Percentiles rank a stretch among this genome's conserved stretches.
These are phyloP conservation scores for Rhabdophis nuchalis DNA, from an alignment of 2,797 vertebrate species.

Conservation along the genomic window DNA sequence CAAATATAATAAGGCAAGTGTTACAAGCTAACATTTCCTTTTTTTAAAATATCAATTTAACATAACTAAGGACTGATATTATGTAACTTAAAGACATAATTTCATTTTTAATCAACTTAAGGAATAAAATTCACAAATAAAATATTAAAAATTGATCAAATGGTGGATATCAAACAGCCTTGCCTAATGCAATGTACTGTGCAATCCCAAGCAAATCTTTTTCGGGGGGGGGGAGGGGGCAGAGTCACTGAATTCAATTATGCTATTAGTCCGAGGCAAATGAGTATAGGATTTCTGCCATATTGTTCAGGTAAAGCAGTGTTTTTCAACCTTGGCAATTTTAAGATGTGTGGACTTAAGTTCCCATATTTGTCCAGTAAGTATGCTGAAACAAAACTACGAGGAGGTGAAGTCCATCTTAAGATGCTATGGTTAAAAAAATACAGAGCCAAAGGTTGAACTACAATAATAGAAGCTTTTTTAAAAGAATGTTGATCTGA, in stretches of 20 bases:
- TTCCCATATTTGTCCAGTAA: not conserved
- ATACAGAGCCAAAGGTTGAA: not conserved
- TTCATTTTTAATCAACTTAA: not conserved
- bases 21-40: not conserved
- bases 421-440: not conserved
- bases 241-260: not conserved
- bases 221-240: fast-evolving
- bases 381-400: not conserved
- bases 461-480: not conserved
- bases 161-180: not conserved
- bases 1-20: constrained; percentile 8
- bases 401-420: not conserved
- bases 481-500: not conserved
- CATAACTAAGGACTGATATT: not conserved
- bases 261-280: not conserved
- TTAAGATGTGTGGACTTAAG: not conserved
- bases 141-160: not conserved
- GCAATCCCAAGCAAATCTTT: not conserved
- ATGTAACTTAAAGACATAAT: not conserved
- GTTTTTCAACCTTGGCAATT: not conserved
- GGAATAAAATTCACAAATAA: not conserved
- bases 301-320: not conserved
- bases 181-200: not conserved
- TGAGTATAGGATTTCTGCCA: not conserved
- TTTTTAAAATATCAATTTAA: not conserved